Base-by-base conservation (phyloP, 2,113 vertebrate genomes). In the Chaetops frenatus region DNA sequence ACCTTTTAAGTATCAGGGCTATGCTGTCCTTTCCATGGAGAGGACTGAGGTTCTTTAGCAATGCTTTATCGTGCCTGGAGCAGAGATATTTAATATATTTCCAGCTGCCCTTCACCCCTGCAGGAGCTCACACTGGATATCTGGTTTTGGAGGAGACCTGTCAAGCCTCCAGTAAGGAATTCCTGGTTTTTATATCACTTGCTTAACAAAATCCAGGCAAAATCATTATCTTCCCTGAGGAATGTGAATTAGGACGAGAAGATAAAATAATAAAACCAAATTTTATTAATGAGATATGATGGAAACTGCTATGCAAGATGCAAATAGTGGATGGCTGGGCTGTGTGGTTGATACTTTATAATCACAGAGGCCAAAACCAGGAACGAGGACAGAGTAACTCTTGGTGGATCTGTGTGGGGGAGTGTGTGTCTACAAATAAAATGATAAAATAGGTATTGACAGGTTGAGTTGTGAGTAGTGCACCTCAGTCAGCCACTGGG, bases 1-100 rank as follows among this genome's bases (percentile, higher is more conserved):
- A 3, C 12, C 25, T 2, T 12, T n/a, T 8, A 9, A 24, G 3
- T 38, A 2, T 17, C 51, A 56, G 50, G 36, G 18, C 2, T 45
- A 2, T 48, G 12, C 21, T 53, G 17, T 7, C 5, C 24, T 56
- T 44, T n/a, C 14, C 8, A 3, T 7, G 36, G 40, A 36, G 33
- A 45, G 61, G 29, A 17, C 14, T 28, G 42, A 65, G 78, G 17
- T 11, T 2, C 44, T 79, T 24, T 2, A 5, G 47, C 38, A 48
- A 12, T 79, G 27, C 18, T 76, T 82, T 35, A 42, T 71, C 35
- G 4, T 24, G 29, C 24, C 27, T 35, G 29, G n/a, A 67, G 53
- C 74, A 70, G 67, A 72, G 36, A 11, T 11, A 2, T 48, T 77
- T 48, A 3, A 31, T 56, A 36, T 33, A 2, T 5, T 62, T 62